Evolutionary conservation across 2,797 vertebrate genomes (phyloP).

Genomic region (Petrocephalus sullivani): DNA sequence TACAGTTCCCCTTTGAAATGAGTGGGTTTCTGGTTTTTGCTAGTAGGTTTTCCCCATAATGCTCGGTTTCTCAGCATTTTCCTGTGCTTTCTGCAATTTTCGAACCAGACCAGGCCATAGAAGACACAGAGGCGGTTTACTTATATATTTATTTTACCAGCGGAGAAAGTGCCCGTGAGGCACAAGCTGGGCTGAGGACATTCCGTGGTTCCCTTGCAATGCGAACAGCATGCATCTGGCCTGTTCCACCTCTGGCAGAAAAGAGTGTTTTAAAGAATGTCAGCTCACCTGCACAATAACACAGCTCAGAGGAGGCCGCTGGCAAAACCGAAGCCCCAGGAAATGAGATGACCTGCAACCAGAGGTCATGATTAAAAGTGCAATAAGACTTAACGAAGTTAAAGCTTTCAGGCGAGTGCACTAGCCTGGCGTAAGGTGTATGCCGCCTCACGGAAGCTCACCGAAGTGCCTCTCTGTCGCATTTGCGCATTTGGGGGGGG

Average conservation of each 20-base stretch:
- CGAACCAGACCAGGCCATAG: neutral
- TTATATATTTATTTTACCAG: neutral
- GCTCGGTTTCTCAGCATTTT: neutral
- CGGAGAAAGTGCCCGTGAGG: neutral
- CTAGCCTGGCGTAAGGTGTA: neutral
- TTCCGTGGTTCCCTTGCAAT: neutral
- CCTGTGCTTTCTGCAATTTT: neutral
- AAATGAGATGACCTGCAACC: constrained; percentile 54
- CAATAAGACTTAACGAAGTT: neutral
- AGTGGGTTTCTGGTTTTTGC: neutral
- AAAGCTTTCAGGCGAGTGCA: neutral
- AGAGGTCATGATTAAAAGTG: neutral
- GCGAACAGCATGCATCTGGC: neutral
- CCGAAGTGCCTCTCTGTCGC: neutral
- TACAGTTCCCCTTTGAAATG: neutral
- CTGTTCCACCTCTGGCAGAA: neutral
- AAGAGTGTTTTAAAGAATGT: neutral
- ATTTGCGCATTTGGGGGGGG: neutral
- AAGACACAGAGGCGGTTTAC: neutral
- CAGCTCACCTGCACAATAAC: constrained; percentile 14
- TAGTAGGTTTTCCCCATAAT: neutral
- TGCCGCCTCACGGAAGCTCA: neutral
- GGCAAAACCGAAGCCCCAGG: constrained; percentile 52
- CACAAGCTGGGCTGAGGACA: neutral
- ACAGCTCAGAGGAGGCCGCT: constrained; percentile 58